Conservation (phyloP, 1,140 invertebrate genomes). For the Papilio xuthus region DNA sequence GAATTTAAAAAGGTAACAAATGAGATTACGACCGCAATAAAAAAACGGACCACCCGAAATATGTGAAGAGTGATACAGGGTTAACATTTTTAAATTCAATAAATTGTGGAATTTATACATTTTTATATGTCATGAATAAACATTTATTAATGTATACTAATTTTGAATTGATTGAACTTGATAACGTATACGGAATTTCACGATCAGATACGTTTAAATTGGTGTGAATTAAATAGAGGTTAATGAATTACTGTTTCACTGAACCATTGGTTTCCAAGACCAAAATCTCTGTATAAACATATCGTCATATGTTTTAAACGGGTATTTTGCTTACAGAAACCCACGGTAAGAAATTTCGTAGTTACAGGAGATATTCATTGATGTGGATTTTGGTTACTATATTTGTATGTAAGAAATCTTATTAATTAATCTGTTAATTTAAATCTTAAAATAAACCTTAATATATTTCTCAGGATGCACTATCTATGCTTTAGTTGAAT, state of each 20-base stretch:
- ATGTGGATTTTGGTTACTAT: background rate
- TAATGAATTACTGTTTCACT: slow-evolving; percentile 13
- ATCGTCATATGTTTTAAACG: too few relatives aligned
- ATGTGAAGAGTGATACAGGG: slow-evolving; percentile 45
- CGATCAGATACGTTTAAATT: background rate
- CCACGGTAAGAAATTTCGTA: too few relatives aligned
- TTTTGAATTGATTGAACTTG: background rate
- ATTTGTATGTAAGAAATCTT: background rate
- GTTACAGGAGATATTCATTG: background rate
- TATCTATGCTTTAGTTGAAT: background rate
- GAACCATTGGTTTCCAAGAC: too few relatives aligned
- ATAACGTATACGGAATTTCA: slow-evolving; percentile 4
- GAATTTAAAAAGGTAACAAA: slow-evolving; percentile 45
- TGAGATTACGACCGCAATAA: slow-evolving; percentile 46
- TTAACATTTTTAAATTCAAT: slow-evolving; percentile 22
- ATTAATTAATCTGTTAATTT: background rate
- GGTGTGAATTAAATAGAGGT: slow-evolving; percentile 9
- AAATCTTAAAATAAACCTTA: background rate
- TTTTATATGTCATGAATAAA: slow-evolving; percentile 13
- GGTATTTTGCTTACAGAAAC: too few relatives aligned
- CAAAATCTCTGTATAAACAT: too few relatives aligned
- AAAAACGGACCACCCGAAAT: slow-evolving; percentile 49
- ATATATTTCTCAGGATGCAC: background rate
- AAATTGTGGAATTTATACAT: background rate
- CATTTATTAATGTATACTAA: slow-evolving; percentile 14